Evolutionary conservation across 64 coral and sea anemone genomes (phyloP).

Genomic region (Acropora tenuis): DNA sequence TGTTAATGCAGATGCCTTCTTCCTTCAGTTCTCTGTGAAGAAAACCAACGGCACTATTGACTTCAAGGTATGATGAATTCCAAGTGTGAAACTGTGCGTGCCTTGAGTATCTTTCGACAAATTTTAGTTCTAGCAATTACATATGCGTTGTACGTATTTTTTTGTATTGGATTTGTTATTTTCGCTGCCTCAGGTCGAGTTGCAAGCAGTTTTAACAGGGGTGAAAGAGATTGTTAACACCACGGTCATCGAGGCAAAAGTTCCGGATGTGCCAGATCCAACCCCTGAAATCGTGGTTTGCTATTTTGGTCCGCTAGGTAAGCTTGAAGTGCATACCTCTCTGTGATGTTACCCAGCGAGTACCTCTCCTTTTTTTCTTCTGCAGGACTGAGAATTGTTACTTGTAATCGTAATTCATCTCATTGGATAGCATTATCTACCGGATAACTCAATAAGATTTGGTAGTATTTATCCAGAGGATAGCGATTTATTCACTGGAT

Average conservation of each 20-base stretch:
- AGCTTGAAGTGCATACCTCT: not conserved
- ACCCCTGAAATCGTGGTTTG: not conserved
- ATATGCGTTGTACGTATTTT: not conserved
- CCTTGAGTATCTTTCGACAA: too few species aligned
- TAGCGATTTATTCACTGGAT: too few species aligned
- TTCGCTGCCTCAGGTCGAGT: not conserved
- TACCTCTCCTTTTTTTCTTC: too few species aligned
- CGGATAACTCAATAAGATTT: too few species aligned
- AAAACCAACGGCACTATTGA: constrained; percentile 1
- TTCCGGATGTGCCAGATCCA: not conserved
- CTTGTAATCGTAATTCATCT: too few species aligned
- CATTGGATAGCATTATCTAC: too few species aligned
- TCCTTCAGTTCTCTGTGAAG: not conserved
- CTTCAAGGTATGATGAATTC: constrained; percentile 14
- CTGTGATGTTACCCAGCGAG: too few species aligned
- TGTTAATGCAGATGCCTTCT: not conserved
- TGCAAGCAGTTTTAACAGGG: not conserved
- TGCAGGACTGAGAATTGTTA: too few species aligned
- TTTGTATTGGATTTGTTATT: not conserved
- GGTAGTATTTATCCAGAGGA: too few species aligned
- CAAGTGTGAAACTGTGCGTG: not conserved
- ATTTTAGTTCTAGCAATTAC: too few species aligned
- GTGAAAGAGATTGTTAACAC: not conserved
- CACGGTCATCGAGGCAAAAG: constrained; percentile 4
- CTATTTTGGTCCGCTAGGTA: not conserved